These are phyloP conservation scores for Protophormia terraenovae DNA, from an alignment of 2,888 invertebrate genomes.

Conservation along the genomic window DNA sequence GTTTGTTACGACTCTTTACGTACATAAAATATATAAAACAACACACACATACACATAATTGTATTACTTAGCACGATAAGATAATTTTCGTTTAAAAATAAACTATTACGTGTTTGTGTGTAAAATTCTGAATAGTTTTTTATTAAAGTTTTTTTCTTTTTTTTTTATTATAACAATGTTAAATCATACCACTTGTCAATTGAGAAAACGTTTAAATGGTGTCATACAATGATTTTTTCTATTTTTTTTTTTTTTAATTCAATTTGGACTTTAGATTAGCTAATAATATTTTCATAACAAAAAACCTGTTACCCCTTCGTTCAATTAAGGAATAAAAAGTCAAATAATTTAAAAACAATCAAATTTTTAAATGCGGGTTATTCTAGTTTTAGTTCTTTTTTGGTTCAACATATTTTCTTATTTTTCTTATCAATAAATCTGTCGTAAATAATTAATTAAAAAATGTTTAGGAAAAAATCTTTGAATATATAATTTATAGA, in stretches of 20 bases:
- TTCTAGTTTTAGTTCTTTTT: neutral
- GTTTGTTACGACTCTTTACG: neutral
- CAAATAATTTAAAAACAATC: neutral
- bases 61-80: conserved; percentile 20
- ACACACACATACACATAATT: neutral
- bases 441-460: neutral
- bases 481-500: neutral
- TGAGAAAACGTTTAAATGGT: neutral
- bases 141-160: neutral
- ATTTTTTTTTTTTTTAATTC: neutral
- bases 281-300: neutral
- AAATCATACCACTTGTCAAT: neutral
- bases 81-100: conserved; percentile 31
- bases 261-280: neutral
- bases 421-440: neutral
- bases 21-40: neutral
- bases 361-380: neutral
- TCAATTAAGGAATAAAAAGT: neutral
- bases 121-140: neutral
- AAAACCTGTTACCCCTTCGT: neutral
- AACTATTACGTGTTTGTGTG: conserved; percentile 2
- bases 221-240: neutral
- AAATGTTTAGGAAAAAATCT: neutral
- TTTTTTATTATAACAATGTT: neutral
- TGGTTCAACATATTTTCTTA: neutral